phyloP scores from a whole-genome alignment of 2,888 invertebrate genomes.

The Cepaea hortensis region DNA sequence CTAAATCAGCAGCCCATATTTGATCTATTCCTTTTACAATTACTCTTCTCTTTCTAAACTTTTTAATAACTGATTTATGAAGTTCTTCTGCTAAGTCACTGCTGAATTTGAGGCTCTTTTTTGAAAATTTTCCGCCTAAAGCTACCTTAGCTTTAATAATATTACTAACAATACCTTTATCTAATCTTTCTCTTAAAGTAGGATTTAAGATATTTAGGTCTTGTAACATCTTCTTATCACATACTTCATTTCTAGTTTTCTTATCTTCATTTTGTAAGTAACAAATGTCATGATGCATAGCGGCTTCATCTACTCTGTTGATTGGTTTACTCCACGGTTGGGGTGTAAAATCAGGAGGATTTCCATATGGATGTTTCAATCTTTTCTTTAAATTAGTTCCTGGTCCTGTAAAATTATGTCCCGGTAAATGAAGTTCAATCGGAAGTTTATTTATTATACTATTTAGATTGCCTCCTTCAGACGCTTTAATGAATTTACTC shows the following conservation, averaged over 20 bases:
- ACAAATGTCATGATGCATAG: constrained; percentile 28
- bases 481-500: constrained; percentile 28
- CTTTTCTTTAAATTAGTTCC: constrained; percentile 25
- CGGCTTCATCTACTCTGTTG: constrained; percentile 23
- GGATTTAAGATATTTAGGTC: constrained; percentile 11
- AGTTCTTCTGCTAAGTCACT: background rate
- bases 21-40: background rate
- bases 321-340: constrained; percentile 24
- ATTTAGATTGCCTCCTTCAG: no score
- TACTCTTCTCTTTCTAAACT: background rate
- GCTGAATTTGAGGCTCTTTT: background rate
- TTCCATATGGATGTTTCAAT: background rate
- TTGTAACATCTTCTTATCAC: background rate
- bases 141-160: background rate
- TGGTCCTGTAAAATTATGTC: constrained; percentile 13
- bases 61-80: background rate
- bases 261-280: constrained; percentile 24
- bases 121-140: no score
- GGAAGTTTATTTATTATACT: constrained; percentile 2
- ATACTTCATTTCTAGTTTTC: background rate
- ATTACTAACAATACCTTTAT: background rate
- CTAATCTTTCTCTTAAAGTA: constrained; percentile 1
- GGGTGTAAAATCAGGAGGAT: constrained; percentile 23
- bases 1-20: no score
- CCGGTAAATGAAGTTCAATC: constrained; percentile 44